Base-by-base conservation (phyloP, 2,797 vertebrate genomes). In the Dicrostonyx torquatus region DNA sequence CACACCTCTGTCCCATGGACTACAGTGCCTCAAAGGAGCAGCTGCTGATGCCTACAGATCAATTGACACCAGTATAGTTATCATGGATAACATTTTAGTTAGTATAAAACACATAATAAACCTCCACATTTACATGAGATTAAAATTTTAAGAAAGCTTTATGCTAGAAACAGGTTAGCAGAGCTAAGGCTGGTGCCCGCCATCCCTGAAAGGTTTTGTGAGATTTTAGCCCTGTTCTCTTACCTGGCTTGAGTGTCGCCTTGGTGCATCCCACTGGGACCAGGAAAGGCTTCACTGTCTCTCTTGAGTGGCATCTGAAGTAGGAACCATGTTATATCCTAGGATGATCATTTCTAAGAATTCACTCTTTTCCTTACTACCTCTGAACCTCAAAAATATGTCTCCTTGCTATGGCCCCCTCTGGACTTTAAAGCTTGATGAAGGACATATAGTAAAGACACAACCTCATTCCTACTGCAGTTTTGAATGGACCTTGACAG, bases 101-200 rank as follows among this genome's bases (percentile, higher is more conserved):
- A 68, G 45, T 50, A n/a, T 37, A 85, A 68, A 50, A 50, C 12
- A 68, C 24, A 84, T 24, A 88, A 43, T 62, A 84, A 73, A 53
- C 45, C 26, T 92, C 85, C 60, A 45, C 0, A 53, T 40, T 60
- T 55, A 11, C 1, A 0, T 43, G 58, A 31, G 40, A 22, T 62
- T 83, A 88, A 60, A 86, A 94, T 83, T 43, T 83, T 94, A 94
- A 89, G 40, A 80, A 50, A 87, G 75, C n/a, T 68, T 40, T 24
- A 50, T 64, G 79, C 4, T 15, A 17, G 90, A 75, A 29, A 89
- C 14, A 20, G 43, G 13, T 66, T 93, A 12, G 12, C 55, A 78
- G 53, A 91, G 31, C 9, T 4, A 60, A 15, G 7, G 43, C 58
- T 77, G 68, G 7, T 70, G 34, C 4, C 2, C 58, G 34, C 3